phyloP scores from a whole-genome alignment of 2,113 vertebrate genomes.

The Microtus oregoni region DNA sequence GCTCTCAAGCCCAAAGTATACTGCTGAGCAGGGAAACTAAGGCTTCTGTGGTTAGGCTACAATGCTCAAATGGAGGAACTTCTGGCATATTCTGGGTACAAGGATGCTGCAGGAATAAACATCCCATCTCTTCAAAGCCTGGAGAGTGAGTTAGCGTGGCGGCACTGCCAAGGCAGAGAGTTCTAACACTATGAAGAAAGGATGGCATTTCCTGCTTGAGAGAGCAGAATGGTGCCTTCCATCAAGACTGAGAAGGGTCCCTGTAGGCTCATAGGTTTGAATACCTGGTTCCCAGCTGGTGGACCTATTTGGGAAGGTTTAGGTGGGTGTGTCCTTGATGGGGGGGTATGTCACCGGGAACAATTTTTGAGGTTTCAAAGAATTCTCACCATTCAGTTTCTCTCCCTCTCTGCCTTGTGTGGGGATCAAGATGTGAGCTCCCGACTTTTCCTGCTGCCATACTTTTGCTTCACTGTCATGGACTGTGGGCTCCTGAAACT shows the following conservation, averaged over 20 bases:
- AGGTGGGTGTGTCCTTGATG: background rate
- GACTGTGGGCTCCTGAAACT: background rate
- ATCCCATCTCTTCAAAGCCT: background rate
- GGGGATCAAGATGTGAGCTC: background rate
- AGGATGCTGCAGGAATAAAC: background rate
- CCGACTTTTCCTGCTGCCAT: background rate
- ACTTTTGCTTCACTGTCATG: background rate
- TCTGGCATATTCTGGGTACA: background rate
- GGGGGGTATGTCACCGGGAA: no score
- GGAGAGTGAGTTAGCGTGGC: fast-evolving
- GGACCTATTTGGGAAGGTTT: background rate
- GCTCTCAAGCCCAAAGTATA: background rate
- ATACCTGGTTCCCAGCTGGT: background rate
- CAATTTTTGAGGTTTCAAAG: background rate
- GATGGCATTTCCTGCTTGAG: background rate
- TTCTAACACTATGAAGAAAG: background rate
- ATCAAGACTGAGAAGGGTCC: background rate
- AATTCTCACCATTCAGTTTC: background rate
- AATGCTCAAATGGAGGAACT: background rate
- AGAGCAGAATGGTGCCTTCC: background rate
- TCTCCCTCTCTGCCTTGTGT: background rate
- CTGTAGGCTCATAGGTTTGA: background rate
- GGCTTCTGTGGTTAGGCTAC: background rate
- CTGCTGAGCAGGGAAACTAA: background rate
- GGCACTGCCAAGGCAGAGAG: background rate